phyloP scores from a whole-genome alignment of 2,797 vertebrate species.

The Stomatorhinus walkeri region DNA sequence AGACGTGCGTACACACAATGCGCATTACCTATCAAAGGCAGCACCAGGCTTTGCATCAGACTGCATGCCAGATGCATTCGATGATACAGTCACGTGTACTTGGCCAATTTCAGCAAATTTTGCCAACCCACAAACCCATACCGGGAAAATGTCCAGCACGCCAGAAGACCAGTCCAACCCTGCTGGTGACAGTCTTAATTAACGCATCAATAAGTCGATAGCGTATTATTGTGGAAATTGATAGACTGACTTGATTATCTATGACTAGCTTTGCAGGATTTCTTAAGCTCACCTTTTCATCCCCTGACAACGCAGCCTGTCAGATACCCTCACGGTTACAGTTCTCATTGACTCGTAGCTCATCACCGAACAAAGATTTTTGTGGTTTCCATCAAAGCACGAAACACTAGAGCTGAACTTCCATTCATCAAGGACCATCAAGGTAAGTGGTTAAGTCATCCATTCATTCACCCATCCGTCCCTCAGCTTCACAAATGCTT shows the following conservation, averaged over 20 bases:
- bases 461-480: neutral
- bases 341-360: neutral
- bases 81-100: neutral
- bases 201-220: neutral
- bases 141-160: neutral
- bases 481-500: neutral
- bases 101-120: neutral
- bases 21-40: neutral
- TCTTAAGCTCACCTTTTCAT: neutral
- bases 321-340: neutral
- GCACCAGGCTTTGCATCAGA: neutral
- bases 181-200: neutral
- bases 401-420: neutral
- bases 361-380: neutral
- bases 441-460: neutral
- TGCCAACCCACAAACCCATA: neutral
- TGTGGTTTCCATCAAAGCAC: neutral
- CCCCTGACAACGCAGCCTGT: neutral
- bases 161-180: neutral
- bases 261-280: neutral
- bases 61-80: neutral
- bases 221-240: neutral
- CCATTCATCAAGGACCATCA: neutral
- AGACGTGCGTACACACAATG: neutral
- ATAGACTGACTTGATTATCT: neutral